These are phyloP conservation scores for Cataglyphis cursor DNA, from an alignment of 2,888 invertebrate genomes.

Conservation along the genomic window DNA sequence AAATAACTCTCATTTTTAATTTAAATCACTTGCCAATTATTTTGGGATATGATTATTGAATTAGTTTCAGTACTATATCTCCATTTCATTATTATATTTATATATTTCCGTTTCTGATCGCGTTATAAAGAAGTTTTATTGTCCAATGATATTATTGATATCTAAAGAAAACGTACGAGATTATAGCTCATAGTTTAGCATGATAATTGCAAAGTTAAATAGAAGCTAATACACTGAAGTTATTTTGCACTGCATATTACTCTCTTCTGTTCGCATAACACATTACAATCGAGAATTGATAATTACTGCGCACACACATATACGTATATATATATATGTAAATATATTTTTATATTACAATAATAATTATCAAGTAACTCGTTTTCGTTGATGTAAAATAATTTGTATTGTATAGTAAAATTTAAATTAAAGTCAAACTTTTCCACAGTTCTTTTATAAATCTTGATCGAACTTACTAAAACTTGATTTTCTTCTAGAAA, in stretches of 20 bases:
- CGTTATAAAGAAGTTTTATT: slow-evolving; percentile 41
- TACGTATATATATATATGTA: background rate
- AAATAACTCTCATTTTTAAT: slow-evolving; percentile 21
- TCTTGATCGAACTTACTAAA: slow-evolving; percentile 33
- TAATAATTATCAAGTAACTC: slow-evolving; percentile 2
- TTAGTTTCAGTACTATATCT: slow-evolving; percentile 7
- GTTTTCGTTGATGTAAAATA: slow-evolving; percentile 14
- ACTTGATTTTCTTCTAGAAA: slow-evolving; percentile 23
- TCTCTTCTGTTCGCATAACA: slow-evolving; percentile 10
- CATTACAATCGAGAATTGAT: background rate
- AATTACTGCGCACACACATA: background rate
- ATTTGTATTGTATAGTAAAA: background rate
- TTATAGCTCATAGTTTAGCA: slow-evolving; percentile 14
- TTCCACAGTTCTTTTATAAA: background rate
- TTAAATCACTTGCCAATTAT: slow-evolving; percentile 30
- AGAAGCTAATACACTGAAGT: slow-evolving; percentile 21
- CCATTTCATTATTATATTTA: background rate
- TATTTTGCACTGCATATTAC: slow-evolving; percentile 22
- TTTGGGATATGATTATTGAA: slow-evolving; percentile 4
- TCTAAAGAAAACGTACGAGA: slow-evolving; percentile 12
- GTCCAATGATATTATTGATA: slow-evolving; percentile 27
- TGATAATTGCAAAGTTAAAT: slow-evolving; percentile 24
- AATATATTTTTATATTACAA: background rate
- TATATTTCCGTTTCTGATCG: slow-evolving; percentile 19
- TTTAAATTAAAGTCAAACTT: slow-evolving; percentile 1